Base-by-base conservation (phyloP, 2,888 invertebrate genomes). In the Luperina nickerlii region DNA sequence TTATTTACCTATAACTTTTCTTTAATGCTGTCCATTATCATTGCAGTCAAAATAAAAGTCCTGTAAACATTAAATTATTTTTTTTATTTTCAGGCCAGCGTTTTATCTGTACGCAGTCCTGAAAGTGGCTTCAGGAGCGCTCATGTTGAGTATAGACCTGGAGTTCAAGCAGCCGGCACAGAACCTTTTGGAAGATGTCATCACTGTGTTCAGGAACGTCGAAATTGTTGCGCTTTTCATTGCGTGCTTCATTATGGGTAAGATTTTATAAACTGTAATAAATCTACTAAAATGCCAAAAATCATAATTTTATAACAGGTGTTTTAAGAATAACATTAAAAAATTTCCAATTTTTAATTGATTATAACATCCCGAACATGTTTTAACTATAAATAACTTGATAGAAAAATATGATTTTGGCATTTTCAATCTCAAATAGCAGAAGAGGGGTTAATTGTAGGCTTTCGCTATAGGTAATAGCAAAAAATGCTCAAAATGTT, bases 111-210 rank as follows among this genome's bases (percentile, higher is more conserved):
- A 98, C 93, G 98, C 98, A 6, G 97, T 97, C 5, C 92, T 98
- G 88, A 98, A 98, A 93, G 95, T 98, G 6, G 94, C 97, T 13
- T 98, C 98, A 45, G 98, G 98, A 0, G 93, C 97, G 11, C 92
- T 98, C 70, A 98, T 98, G 97, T 93, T 98, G 88, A 97, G 97
- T 90, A 98, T 98, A 81, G 98, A 98, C 92, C 95, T 98, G 89
- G 98, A 98, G 94, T 98, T 98, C 94, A 98, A 98, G 93, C 97
- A 98, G 88, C 98, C 98, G 0, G 97, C 98, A 45, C 97, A 97
- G 88, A 98, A 98, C 90, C 97, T 98, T 27, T 95, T 98, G 3
- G 97, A 97, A 48, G 98, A 98, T 93, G 98, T 98, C 68, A 95
- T 98, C 83, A 94, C 96, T 24, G 98, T 98, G 62, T 96, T 98